Conservation (phyloP, 2,113 vertebrate species). For the Poecilia latipinna region DNA sequence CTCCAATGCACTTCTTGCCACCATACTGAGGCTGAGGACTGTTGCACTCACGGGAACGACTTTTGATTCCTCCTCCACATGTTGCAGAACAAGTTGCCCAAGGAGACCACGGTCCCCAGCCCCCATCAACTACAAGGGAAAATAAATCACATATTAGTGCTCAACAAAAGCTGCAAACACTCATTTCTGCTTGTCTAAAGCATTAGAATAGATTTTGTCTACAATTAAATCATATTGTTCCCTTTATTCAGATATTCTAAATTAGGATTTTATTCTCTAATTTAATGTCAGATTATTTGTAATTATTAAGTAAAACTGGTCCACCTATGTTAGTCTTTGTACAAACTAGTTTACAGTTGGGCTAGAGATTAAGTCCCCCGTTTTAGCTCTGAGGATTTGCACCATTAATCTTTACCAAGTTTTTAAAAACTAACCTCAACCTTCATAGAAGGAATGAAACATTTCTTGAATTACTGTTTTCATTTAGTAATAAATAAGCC, state of each 20-base stretch:
- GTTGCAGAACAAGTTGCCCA: constrained; percentile 93
- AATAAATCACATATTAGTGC: neutral
- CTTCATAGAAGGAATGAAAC: neutral
- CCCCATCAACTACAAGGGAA: constrained; percentile 86
- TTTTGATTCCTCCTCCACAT: constrained; percentile 89
- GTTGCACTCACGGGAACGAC: constrained; percentile 88
- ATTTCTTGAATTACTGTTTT: neutral
- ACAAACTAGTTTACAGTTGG: no score
- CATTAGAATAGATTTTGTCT: no score
- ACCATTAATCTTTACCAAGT: neutral
- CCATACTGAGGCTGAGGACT: constrained; percentile 90
- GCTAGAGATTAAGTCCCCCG: no score
- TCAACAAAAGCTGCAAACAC: neutral
- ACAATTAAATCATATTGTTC: no score
- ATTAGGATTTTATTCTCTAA: no score
- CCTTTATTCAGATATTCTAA: no score
- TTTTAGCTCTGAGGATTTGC: no score
- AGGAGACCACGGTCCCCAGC: constrained; percentile 96
- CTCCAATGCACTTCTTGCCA: constrained; percentile 87
- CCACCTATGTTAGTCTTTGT: no score
- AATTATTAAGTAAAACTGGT: no score
- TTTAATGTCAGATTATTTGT: no score
- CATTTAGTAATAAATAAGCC: neutral
- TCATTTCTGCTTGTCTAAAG: neutral
- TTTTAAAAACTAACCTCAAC: neutral